phyloP scores from a whole-genome alignment of 2,113 vertebrate species.

The Thymallus thymallus region DNA sequence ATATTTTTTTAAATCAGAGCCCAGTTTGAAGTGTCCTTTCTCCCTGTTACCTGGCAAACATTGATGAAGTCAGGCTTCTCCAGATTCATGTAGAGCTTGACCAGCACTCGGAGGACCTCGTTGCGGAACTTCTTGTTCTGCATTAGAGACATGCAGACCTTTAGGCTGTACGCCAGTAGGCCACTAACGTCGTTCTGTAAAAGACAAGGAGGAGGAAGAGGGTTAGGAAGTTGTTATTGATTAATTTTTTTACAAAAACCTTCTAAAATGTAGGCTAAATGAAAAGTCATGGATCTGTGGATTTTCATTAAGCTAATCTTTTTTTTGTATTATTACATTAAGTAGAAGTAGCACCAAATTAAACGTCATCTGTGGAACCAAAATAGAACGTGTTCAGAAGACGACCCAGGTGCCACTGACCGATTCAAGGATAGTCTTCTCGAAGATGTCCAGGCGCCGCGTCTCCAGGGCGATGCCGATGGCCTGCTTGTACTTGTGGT shows the following conservation, averaged over 20 bases:
- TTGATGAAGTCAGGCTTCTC: conserved; percentile 99
- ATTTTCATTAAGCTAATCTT: not conserved
- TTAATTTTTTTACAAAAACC: too few relatives aligned
- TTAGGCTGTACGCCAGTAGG: conserved; percentile 97
- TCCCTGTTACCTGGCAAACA: conserved; percentile 88
- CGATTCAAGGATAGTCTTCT: conserved; percentile 90
- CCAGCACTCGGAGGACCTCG: conserved; percentile 91
- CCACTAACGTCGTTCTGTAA: conserved; percentile 92
- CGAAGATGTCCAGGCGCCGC: conserved; percentile 91
- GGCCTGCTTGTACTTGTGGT: conserved; percentile 98
- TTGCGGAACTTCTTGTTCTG: conserved; percentile 99
- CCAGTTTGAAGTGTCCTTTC: not conserved
- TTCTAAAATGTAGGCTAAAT: too few relatives aligned
- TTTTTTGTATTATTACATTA: not conserved
- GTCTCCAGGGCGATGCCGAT: conserved; percentile 96
- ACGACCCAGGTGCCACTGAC: conserved; percentile 38
- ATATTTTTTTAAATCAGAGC: not conserved
- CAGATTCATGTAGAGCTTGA: conserved; percentile 99
- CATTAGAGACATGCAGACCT: conserved; percentile 99
- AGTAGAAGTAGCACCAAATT: not conserved
- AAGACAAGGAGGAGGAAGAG: conserved; percentile 14
- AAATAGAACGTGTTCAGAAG: not conserved
- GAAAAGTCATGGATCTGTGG: too few relatives aligned
- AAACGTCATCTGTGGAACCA: too few relatives aligned
- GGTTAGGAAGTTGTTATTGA: not conserved